These are phyloP conservation scores for Palythoa grandiflora DNA, from an alignment of 92 coral and sea anemone species.

Conservation along the genomic window DNA sequence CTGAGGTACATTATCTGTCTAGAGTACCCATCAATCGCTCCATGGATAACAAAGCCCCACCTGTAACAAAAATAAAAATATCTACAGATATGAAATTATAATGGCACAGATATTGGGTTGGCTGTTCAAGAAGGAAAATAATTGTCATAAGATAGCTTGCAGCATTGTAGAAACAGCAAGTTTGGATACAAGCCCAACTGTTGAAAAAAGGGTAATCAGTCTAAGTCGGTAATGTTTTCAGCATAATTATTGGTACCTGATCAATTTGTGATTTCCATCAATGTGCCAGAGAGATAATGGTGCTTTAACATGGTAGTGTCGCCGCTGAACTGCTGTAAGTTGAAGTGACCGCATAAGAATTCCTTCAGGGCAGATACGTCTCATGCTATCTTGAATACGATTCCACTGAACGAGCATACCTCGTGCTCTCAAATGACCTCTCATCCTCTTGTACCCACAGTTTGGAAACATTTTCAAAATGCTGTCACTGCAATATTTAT, in stretches of 20 bases:
- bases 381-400: slow-evolving; percentile 71
- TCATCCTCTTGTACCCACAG: slow-evolving; percentile 74
- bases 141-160: no score
- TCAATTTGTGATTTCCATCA: no score
- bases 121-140: no score
- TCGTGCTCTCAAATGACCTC: slow-evolving; percentile 68
- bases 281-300: no score
- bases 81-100: no score
- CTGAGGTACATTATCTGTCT: neutral
- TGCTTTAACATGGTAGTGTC: no score
- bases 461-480: slow-evolving; percentile 10
- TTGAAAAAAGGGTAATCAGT: no score
- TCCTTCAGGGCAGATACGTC: slow-evolving; percentile 76
- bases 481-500: slow-evolving; percentile 1
- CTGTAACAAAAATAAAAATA: neutral
- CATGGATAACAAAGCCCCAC: neutral
- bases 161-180: no score
- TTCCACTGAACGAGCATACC: slow-evolving; percentile 65
- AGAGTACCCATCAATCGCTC: neutral
- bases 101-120: no score
- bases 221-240: no score
- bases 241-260: no score
- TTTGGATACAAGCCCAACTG: no score
- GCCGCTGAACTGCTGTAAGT: neutral
- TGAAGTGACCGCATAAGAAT: slow-evolving; percentile 67